Evolutionary conservation across 2,888 invertebrate genomes (phyloP), one percentile per base, ranked within the genome.

Genomic region (Agrochola lychnidis): DNA sequence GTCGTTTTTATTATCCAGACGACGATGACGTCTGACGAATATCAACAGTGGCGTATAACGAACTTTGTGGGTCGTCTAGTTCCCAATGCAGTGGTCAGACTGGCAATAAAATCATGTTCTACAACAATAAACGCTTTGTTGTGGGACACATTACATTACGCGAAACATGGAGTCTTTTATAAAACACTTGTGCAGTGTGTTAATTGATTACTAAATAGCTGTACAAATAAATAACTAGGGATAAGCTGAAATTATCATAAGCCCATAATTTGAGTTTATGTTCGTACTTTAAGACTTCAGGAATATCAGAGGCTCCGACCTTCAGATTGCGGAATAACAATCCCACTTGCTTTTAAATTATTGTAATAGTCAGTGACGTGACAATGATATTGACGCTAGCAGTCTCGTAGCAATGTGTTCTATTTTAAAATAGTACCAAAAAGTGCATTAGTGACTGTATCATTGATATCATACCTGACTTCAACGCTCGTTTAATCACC

Each of bases 401-500:
- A 42, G 42, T 42, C n/a, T 30, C 19, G 36, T 36, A 45, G 45
- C 19, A 61, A 76, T 57, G 42, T 51, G 4, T 61, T 30, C 4
- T 0, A 10, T 30, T 59, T 36, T 36, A 0, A 61, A 19, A 36
- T 61, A 61, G 30, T 30, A 10, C 19, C 30, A 9, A 61, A 19
- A 61, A 59, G 36, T 4, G 16, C 16, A 25, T 36, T 61, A n/a
- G 5, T 40, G 1, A 70, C 51, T 6, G 6, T 53, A 10, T 25
- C 6, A 48, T 53, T 61, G 22, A 56, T 22, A 57, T 59, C 97
- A 97, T 93, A 98, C 98, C 98, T 95, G 98, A 98, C 93, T 98
- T 98, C 88, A 98, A 97, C 90, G 98, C 98, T 91, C 97, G 97
- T 94, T 98, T 98, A 92, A 98, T 97, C 91, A 97, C 97, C 93